Conservation (phyloP, 2,888 invertebrate species). For the Tetranychus piercei region DNA sequence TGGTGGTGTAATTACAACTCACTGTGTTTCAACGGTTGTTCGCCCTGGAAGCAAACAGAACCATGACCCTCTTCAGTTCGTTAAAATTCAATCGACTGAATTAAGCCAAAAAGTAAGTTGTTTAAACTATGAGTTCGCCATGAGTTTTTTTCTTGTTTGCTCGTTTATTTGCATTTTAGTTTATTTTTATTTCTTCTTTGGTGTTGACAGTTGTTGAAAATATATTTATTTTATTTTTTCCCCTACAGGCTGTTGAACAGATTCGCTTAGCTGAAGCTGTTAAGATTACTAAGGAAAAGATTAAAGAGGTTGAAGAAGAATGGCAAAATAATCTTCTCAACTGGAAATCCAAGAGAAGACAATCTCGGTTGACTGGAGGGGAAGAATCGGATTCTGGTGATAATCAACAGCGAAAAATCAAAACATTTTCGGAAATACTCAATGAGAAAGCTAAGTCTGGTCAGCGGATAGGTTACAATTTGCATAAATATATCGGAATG, state of each 20-base stretch:
- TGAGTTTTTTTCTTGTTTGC: not conserved
- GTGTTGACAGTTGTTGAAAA: too few species aligned
- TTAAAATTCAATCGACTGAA: constrained; percentile 27
- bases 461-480: constrained; percentile 22
- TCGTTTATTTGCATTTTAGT: not conserved
- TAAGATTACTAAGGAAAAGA: constrained; percentile 27
- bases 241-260: constrained; percentile 27
- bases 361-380: constrained; percentile 38
- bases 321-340: constrained; percentile 60
- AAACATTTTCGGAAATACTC: constrained; percentile 86
- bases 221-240: not conserved
- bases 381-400: constrained; percentile 2
- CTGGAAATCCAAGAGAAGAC: constrained; percentile 80
- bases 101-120: constrained; percentile 25
- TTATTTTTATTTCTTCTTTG: not conserved
- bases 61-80: constrained; percentile 27
- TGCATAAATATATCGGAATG: constrained; percentile 19
- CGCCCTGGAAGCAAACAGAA: constrained; percentile 20
- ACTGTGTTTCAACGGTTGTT: constrained; percentile 22
- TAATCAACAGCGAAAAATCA: constrained; percentile 45
- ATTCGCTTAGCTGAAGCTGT: constrained; percentile 27
- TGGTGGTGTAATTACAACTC: constrained; percentile 22
- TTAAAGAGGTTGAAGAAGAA: constrained; percentile 28
- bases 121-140: not conserved
- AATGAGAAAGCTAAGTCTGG: constrained; percentile 39